Conservation (phyloP, 2,797 vertebrate genomes). For the Coranthus polyacanthus region DNA sequence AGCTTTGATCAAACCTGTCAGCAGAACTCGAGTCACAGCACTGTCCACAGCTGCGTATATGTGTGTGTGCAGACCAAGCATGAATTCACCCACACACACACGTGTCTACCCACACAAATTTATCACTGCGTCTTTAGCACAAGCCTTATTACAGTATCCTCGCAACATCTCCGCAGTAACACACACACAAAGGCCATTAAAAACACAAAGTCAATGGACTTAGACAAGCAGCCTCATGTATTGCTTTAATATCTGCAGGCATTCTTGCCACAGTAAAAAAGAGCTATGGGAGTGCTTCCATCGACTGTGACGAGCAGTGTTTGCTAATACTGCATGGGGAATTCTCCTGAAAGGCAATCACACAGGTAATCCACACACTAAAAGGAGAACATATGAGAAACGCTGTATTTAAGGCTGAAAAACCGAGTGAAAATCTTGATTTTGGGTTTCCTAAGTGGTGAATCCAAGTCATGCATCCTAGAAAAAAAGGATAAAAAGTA, state of each 20-base stretch:
- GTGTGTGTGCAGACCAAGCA: too few species aligned
- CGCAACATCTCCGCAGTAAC: slow-evolving; percentile 15
- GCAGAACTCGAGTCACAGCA: slow-evolving; percentile 33
- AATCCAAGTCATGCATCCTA: slow-evolving; percentile 13
- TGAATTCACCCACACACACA: slow-evolving; percentile 15
- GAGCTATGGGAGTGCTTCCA: slow-evolving; percentile 49
- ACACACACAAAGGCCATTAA: slow-evolving; percentile 39
- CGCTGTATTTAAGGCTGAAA: slow-evolving; percentile 24
- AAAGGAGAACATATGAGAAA: slow-evolving; percentile 44
- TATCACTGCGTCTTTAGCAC: slow-evolving; percentile 45
- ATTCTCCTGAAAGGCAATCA: slow-evolving; percentile 69
- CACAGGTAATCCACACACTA: slow-evolving; percentile 62
- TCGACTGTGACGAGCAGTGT: slow-evolving; percentile 54
- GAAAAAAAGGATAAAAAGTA: slow-evolving; percentile 6
- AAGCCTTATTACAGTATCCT: slow-evolving; percentile 37
- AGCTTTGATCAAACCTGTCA: slow-evolving; percentile 72
- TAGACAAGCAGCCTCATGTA: slow-evolving; percentile 60
- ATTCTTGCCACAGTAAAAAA: slow-evolving; percentile 51
- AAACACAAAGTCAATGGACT: slow-evolving; percentile 67
- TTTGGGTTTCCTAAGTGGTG: too few species aligned
- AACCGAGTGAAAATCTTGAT: not conserved
- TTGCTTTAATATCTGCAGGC: slow-evolving; percentile 68
- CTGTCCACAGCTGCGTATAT: slow-evolving; percentile 17
- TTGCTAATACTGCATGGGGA: slow-evolving; percentile 61
- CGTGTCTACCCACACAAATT: slow-evolving; percentile 50